These are phyloP conservation scores for Sycobia sp. DNA, from an alignment of 1,140 invertebrate species.

Conservation along the genomic window DNA sequence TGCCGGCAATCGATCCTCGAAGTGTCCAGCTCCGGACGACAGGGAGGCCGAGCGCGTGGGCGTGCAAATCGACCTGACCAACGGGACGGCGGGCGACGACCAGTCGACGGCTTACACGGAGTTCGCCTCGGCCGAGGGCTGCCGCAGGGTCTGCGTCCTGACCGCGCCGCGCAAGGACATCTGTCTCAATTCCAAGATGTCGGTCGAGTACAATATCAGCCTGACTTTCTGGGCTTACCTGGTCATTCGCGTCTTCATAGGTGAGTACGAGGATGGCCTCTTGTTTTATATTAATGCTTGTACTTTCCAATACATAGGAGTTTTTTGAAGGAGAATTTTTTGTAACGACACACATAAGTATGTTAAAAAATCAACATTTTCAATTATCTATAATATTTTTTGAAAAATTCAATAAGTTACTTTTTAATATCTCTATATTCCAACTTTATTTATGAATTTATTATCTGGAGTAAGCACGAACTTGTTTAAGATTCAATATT, in stretches of 20 bases:
- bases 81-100: not conserved
- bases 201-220: conserved; percentile 67
- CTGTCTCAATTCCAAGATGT: conserved; percentile 66
- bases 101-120: not conserved
- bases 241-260: conserved; percentile 73
- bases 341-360: no score
- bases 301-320: no score
- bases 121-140: conserved; percentile 36
- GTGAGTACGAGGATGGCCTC: no score
- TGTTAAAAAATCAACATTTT: no score
- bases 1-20: not conserved
- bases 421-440: no score
- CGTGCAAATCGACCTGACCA: not conserved
- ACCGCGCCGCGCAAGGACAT: conserved; percentile 64
- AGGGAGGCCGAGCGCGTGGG: not conserved
- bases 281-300: no score
- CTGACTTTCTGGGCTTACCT: conserved; percentile 80
- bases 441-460: no score
- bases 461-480: no score
- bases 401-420: no score
- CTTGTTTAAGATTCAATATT: no score
- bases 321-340: no score
- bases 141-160: conserved; percentile 63
- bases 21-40: not conserved
- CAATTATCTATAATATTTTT: no score